A percentile compares a stretch with the other conserved stretches of the same genome.
phyloP scores from a whole-genome alignment of 2,113 vertebrate species.

The Bostrychus sinensis region DNA sequence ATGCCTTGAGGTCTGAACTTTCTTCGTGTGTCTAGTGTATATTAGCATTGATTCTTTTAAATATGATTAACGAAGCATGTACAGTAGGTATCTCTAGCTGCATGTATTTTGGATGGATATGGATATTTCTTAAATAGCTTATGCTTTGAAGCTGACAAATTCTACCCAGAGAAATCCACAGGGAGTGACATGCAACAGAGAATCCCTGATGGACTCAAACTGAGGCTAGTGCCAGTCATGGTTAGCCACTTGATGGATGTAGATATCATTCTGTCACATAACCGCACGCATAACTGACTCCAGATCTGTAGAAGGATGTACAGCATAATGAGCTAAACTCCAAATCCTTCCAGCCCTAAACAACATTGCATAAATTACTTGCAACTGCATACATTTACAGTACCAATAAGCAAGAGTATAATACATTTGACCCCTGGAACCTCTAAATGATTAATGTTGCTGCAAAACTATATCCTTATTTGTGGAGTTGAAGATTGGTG shows the following conservation, averaged over 20 bases:
- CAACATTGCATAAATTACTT: neutral
- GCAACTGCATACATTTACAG: neutral
- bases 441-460: neutral
- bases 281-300: neutral
- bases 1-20: too few species aligned
- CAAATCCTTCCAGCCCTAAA: neutral
- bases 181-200: slow-evolving; percentile 3
- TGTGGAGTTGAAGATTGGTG: neutral
- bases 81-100: neutral
- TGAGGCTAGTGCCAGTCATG: neutral
- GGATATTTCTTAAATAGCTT: neutral
- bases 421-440: neutral
- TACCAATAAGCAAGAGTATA: neutral
- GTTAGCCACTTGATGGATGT: slow-evolving; percentile 2
- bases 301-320: neutral
- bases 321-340: neutral
- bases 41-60: too few species aligned
- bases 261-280: neutral
- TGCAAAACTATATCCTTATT: neutral
- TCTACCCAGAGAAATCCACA: neutral
- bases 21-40: too few species aligned
- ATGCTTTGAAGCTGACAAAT: neutral
- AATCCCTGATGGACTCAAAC: neutral
- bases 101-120: neutral
- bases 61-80: neutral